Conservation (phyloP, 2,888 invertebrate species). For the Thalpophila matura region DNA sequence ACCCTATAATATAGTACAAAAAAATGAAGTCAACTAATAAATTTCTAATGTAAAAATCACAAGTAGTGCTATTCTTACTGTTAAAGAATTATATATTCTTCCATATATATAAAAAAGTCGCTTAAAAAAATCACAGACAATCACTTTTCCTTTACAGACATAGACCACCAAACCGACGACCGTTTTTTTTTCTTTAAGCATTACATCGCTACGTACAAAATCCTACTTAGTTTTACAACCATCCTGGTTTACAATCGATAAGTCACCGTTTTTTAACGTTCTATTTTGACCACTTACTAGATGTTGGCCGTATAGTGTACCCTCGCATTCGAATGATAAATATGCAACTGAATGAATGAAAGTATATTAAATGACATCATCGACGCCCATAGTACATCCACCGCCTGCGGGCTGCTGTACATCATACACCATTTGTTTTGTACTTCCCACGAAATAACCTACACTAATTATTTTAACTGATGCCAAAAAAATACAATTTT, state of each 20-base stretch:
- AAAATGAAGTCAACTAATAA: conserved; percentile 86
- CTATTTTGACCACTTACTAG: conserved; percentile 73
- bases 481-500: conserved; percentile 88
- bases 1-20: conserved; percentile 84
- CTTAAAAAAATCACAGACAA: conserved; percentile 92
- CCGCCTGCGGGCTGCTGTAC: conserved; percentile 75
- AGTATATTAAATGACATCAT: conserved; percentile 55
- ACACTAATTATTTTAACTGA: conserved; percentile 82
- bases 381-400: conserved; percentile 57
- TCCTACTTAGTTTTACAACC: conserved; percentile 91
- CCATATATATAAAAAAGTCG: conserved; percentile 91
- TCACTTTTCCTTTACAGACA: conserved; percentile 90
- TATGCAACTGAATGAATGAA: conserved; percentile 63
- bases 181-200: conserved; percentile 87
- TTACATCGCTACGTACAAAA: conserved; percentile 90
- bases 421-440: conserved; percentile 72
- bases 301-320: conserved; percentile 76
- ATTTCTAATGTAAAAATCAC: conserved; percentile 90
- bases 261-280: conserved; percentile 73
- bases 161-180: conserved; percentile 88
- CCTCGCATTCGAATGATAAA: conserved; percentile 72
- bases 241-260: conserved; percentile 85
- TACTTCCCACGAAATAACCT: conserved; percentile 83
- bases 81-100: conserved; percentile 89
- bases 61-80: conserved; percentile 91